These are phyloP conservation scores for Eleutherodactylus coqui DNA, from an alignment of 2,797 vertebrate species.

Conservation along the genomic window DNA sequence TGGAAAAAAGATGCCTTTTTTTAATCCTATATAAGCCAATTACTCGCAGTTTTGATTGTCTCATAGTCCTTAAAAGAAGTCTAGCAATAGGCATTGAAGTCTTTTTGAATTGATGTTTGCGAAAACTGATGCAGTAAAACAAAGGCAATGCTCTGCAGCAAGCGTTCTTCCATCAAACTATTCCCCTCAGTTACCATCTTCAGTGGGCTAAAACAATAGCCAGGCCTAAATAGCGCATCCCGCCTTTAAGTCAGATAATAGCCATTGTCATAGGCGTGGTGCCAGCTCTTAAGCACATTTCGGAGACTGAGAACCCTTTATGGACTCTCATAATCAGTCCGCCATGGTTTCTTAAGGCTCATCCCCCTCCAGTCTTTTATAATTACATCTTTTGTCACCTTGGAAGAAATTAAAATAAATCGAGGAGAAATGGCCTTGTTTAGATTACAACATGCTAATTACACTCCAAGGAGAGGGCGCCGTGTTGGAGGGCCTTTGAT, in stretches of 20 bases:
- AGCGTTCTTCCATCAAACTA: background rate
- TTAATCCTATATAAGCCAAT: background rate
- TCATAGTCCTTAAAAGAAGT: background rate
- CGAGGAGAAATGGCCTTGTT: conserved; percentile 67
- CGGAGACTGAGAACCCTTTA: background rate
- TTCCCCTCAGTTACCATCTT: background rate
- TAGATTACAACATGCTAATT: conserved; percentile 68
- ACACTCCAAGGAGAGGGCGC: conserved; percentile 66
- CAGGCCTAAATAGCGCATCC: background rate
- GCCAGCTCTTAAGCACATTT: conserved; percentile 36
- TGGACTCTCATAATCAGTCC: conserved; percentile 39
- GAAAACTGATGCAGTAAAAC: background rate
- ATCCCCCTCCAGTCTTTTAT: conserved; percentile 41
- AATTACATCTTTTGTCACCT: conserved; percentile 68
- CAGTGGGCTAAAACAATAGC: background rate
- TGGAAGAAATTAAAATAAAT: conserved; percentile 68
- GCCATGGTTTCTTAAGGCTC: conserved; percentile 23
- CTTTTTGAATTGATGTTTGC: background rate
- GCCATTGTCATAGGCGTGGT: conserved; percentile 21
- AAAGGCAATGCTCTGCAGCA: background rate
- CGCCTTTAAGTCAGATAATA: conserved; percentile 22
- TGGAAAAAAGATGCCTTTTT: background rate
- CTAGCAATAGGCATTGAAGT: background rate
- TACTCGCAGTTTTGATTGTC: background rate
- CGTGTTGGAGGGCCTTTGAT: conserved; percentile 66